These are phyloP conservation scores for Salmo trutta DNA, from an alignment of 2,797 vertebrate species.

Conservation along the genomic window DNA sequence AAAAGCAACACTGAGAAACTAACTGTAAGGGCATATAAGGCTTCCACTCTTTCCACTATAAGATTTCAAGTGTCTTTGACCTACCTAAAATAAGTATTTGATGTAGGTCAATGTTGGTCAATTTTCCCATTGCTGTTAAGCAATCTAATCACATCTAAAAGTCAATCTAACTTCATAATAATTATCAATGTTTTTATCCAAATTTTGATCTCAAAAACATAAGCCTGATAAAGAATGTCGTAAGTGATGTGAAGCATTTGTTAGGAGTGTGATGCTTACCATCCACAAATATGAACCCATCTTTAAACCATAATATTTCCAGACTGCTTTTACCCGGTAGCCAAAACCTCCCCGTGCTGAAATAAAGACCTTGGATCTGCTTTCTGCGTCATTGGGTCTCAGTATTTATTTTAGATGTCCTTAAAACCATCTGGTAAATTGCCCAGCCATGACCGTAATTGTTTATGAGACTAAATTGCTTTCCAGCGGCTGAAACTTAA, in stretches of 20 bases:
- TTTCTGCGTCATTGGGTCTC: slow-evolving; percentile 50
- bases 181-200: background rate
- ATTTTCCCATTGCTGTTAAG: background rate
- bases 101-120: background rate
- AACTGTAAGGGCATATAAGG: background rate
- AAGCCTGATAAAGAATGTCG: background rate
- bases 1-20: slow-evolving; percentile 6
- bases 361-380: slow-evolving; percentile 48
- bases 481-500: slow-evolving; percentile 57
- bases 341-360: slow-evolving; percentile 39
- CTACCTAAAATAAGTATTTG: slow-evolving; percentile 23
- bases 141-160: background rate
- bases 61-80: slow-evolving; percentile 26
- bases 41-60: slow-evolving; percentile 13
- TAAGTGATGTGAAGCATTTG: background rate
- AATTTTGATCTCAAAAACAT: no score
- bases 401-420: slow-evolving; percentile 52
- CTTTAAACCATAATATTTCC: background rate
- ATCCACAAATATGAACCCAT: background rate
- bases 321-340: slow-evolving; percentile 20
- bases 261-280: no score
- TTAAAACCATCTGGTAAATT: slow-evolving; percentile 48
- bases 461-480: slow-evolving; percentile 62
- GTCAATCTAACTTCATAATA: background rate
- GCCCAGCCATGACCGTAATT: slow-evolving; percentile 58